Evolutionary conservation across 2,113 vertebrate genomes (phyloP), one percentile per base, ranked within the genome.

Genomic region (Bubo blakistoni): DNA sequence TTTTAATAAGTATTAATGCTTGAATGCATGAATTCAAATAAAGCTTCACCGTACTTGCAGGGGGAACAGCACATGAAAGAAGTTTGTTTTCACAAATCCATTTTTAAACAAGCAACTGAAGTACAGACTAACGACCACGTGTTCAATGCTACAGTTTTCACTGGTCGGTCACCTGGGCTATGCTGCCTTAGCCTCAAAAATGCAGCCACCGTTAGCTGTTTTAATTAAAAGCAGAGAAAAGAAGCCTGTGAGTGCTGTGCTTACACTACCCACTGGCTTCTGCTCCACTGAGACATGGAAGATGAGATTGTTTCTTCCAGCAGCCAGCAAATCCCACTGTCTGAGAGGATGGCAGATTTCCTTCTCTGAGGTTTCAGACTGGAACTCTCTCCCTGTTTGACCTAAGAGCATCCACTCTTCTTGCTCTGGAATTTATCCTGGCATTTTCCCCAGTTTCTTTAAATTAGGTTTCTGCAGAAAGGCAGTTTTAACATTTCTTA

Each of bases 181-280:
- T 15, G 71, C 90, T 79, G 84, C 71, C 79, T 58, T 25, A 51
- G 55, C 49, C 84, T 86, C 67, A 55, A 26, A 52, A 92, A 66
- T 3, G 11, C 49, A 80, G 66, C 70, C 44, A 16, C 70, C 21
- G 0, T 73, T 81, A 80, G 57, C n/a, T 61, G 57, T 26, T 82
- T 74, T 84, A 91, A 96, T 94, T 89, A 92, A 92, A 85, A 72
- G 25, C 54, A 92, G 78, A 65, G 52, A 62, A 88, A 63, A 16
- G 5, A n/a, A 83, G 87, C 34, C 86, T 58, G 46, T 27, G 52
- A 92, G 49, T 9, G 26, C 77, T 86, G 12, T 3, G 20, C 46
- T 81, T 40, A 78, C 59, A 94, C 81, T 88, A 73, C 69, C 66
- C 83, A 49, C 54, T 81, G 74, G 70, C 74, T 91, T 72, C 86